Evolutionary conservation across 2,113 vertebrate species (phyloP).

Genomic region (Mastomys coucha): DNA sequence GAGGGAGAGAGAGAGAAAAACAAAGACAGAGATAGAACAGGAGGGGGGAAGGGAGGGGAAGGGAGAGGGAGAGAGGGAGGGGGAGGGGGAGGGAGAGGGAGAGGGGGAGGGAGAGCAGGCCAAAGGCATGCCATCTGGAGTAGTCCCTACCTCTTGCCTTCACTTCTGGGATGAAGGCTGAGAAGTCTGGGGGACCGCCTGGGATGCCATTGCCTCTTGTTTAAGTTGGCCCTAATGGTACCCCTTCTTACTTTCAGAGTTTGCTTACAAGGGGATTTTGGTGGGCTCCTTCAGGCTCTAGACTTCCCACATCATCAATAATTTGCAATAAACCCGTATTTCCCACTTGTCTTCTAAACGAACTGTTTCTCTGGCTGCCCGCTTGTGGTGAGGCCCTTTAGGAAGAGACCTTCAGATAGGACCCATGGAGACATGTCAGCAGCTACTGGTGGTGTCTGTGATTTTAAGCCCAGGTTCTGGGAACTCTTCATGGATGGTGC

Average conservation of each 20-base stretch:
- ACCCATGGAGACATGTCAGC: background rate
- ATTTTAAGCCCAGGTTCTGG: background rate
- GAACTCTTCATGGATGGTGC: background rate
- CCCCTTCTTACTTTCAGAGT: background rate
- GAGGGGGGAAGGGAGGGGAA: too few relatives aligned
- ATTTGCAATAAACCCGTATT: constrained; percentile 8
- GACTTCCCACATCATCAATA: background rate
- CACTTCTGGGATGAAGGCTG: background rate
- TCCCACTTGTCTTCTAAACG: background rate
- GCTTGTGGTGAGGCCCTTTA: background rate
- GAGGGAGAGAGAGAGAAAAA: too few relatives aligned
- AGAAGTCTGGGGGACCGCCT: background rate
- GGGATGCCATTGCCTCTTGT: background rate
- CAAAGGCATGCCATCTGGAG: background rate
- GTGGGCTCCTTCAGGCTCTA: background rate
- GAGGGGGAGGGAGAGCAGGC: too few relatives aligned
- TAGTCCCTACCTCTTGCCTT: too few relatives aligned
- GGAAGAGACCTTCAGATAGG: constrained; percentile 21
- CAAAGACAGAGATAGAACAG: too few relatives aligned
- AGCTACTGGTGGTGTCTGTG: background rate
- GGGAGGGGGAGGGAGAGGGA: too few relatives aligned
- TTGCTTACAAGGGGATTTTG: background rate
- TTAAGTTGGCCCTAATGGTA: background rate
- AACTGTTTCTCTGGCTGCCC: background rate
- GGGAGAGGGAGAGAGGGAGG: too few relatives aligned